Evolutionary conservation across 2,113 vertebrate species (phyloP), one percentile per base, ranked within the genome.

Genomic region (Spilogale gracilis): DNA sequence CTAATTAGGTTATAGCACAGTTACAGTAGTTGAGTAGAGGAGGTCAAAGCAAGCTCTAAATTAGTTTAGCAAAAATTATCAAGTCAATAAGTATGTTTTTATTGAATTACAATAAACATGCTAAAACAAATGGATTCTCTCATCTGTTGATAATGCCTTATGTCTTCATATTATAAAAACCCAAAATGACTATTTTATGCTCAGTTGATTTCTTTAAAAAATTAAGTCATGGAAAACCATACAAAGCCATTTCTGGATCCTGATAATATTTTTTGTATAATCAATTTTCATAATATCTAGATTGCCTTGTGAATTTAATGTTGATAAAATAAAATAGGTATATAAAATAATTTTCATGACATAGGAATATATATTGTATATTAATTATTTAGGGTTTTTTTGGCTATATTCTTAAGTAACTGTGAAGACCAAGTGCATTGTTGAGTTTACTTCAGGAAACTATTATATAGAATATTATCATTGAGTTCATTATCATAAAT

Each of bases 1-100:
- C 18, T 97, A 97, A 97, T 95, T 96, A 98, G 80, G 61, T 95
- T 95, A 76, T 56, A 92, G 25, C 69, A 96, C 74, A 79, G 32
- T 93, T 89, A 67, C 27, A 87, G 10, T 63, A 81, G 25, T 69
- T 93, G 76, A 97, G 12, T 45, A 90, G 50, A 92, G 79, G 97
- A 90, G n/a, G 56, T 95, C 83, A 95, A 86, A 88, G 67, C 10
- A 91, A 94, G 17, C 88, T 87, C 52, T 88, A 90, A 96, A 92
- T 87, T 76, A 91, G 56, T 94, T 95, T 92, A 97, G 91, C 21
- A 93, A 93, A 96, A 96, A 60, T 79, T 60, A 90, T 6, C 38
- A 90, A 92, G 79, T 83, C 82, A 92, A 69, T 96, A 95, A 79
- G 12, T 86, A 9, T 74, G 4, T 93, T 96, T 89, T 88, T 85